These are phyloP conservation scores for Acronicta psi DNA, from an alignment of 2,888 invertebrate genomes.

Conservation along the genomic window DNA sequence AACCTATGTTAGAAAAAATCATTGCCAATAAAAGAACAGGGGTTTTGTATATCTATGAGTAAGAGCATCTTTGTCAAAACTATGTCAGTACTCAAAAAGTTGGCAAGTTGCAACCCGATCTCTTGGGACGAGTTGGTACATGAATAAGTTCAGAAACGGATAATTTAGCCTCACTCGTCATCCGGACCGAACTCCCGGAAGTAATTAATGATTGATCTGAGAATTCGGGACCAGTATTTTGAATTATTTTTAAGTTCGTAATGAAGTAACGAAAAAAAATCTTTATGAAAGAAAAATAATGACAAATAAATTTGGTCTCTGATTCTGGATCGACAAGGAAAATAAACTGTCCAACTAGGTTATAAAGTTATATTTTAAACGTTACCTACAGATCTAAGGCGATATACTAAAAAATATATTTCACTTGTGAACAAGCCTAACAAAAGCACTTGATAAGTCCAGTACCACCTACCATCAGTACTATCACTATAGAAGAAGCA, in stretches of 20 bases:
- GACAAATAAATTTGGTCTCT: no score
- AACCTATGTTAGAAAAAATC: slow-evolving; percentile 10
- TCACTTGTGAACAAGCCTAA: no score
- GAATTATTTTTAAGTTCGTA: not conserved
- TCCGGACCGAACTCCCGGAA: slow-evolving; percentile 20
- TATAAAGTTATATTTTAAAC: no score
- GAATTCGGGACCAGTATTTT: slow-evolving; percentile 5
- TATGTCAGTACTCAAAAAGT: slow-evolving; percentile 32
- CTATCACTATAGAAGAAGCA: no score
- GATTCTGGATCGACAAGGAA: no score
- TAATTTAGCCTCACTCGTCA: slow-evolving; percentile 54
- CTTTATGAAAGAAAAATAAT: no score
- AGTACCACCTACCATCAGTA: no score
- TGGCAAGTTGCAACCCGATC: slow-evolving; percentile 39
- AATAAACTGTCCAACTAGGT: no score
- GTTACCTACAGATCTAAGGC: no score
- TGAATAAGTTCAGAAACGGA: slow-evolving; percentile 46
- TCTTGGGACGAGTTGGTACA: slow-evolving; percentile 31
- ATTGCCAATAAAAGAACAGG: not conserved
- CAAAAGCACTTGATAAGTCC: no score
- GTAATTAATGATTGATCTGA: slow-evolving; percentile 25
- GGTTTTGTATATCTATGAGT: slow-evolving; percentile 2
- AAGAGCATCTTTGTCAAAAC: slow-evolving; percentile 35
- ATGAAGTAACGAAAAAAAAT: no score
- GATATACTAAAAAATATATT: no score